These are phyloP conservation scores for Podarcis cretensis DNA, from an alignment of 2,113 vertebrate species.

Conservation along the genomic window DNA sequence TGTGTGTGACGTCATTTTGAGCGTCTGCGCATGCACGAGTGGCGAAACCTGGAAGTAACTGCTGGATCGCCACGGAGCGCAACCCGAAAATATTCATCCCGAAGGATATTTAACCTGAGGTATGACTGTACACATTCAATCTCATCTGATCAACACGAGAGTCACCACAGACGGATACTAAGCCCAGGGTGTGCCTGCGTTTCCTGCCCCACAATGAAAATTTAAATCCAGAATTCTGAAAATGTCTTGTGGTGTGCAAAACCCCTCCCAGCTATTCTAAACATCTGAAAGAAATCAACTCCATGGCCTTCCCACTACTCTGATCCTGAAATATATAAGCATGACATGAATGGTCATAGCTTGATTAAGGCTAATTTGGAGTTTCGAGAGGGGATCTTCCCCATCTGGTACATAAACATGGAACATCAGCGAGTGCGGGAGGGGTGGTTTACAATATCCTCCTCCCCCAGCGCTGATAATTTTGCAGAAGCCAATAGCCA, in stretches of 20 bases:
- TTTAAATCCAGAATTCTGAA: not conserved
- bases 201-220: not conserved
- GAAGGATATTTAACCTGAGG: too few species aligned
- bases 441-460: not conserved
- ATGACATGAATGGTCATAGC: not conserved
- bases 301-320: not conserved
- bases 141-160: not conserved
- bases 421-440: too few species aligned
- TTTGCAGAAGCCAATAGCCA: not conserved
- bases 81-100: too few species aligned
- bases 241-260: not conserved
- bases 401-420: not conserved
- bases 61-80: too few species aligned
- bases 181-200: not conserved
- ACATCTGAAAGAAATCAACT: not conserved
- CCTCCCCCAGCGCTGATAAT: accelerated
- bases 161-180: not conserved
- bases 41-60: too few species aligned
- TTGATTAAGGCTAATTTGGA: not conserved
- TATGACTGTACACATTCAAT: not conserved
- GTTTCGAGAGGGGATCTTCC: not conserved
- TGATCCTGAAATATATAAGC: not conserved
- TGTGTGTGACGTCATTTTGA: too few species aligned
- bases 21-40: too few species aligned
- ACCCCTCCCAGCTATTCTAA: not conserved